Evolutionary conservation across 2,888 invertebrate species (phyloP), one percentile per base, ranked within the genome.

Genomic region (Brachylomia viminalis): DNA sequence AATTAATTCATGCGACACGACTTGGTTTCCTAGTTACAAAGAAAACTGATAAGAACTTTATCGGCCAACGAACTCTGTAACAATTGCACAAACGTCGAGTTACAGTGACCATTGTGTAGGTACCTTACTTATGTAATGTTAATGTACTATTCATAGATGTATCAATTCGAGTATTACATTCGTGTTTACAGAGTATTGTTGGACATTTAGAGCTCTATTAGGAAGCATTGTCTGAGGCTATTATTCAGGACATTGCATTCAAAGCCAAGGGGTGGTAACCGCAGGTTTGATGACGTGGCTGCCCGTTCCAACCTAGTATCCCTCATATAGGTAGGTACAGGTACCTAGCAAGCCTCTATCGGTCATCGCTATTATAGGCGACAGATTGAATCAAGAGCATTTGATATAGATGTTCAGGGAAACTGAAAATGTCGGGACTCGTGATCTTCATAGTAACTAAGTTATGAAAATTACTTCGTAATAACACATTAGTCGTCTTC

Each of bases 11-110:
- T 92, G 89, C 90, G 90, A 89, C 88, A 90, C 79, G 89, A 86
- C 91, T 92, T 90, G 83, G 87, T 94, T 94, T 91, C 89, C 90
- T 89, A 87, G 86, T 90, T 90, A 91, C 89, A 93, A 95, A 94
- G 94, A 95, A 94, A 92, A 90, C 91, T 93, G 95, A 95, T 95
- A 96, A 95, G 93, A 89, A 85, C 80, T 91, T 92, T 95, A 95
- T 96, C 95, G 95, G 93, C 74, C 94, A 93, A 90, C 86, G 95
- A 95, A 93, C 95, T 94, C 86, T 66, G 82, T 85, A 88, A 90
- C 89, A 92, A 92, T 94, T 93, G 91, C 91, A 90, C 89, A 92
- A 92, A 92, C 84, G 75, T 79, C 84, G 77, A 78, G 73, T 80
- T 84, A 74, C 84, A 77, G 70, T 80, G 81, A 86, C 82, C 86